Conservation (phyloP, 2,113 vertebrate genomes). For the Cynoglossus semilaevis region DNA sequence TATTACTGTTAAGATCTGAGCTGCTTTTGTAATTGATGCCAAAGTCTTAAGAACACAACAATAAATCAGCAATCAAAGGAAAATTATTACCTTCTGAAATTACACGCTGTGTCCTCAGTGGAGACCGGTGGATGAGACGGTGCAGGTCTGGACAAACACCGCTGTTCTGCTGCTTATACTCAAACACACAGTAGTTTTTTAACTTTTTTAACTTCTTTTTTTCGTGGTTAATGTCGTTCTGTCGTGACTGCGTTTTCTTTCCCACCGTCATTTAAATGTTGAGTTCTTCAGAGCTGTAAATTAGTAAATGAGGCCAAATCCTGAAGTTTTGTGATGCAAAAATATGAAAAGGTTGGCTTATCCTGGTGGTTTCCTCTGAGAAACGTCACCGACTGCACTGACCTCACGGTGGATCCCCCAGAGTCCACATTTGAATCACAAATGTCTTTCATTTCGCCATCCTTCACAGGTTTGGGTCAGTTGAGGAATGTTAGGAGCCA, state of each 20-base stretch:
- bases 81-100: slow-evolving; percentile 34
- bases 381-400: slow-evolving; percentile 46
- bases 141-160: slow-evolving; percentile 6
- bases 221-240: slow-evolving; percentile 5
- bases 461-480: slow-evolving; percentile 69
- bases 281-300: slow-evolving; percentile 28
- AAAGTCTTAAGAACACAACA: slow-evolving; percentile 28
- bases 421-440: slow-evolving; percentile 74
- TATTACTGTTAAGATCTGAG: slow-evolving; percentile 26
- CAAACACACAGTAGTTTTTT: too few species aligned
- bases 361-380: slow-evolving; percentile 55
- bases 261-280: slow-evolving; percentile 8
- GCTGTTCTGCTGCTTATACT: slow-evolving; percentile 4
- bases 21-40: slow-evolving; percentile 15
- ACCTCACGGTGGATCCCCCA: slow-evolving; percentile 52
- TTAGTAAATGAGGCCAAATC: slow-evolving; percentile 35
- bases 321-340: slow-evolving; percentile 63
- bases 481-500: slow-evolving; percentile 65
- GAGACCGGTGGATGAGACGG: slow-evolving; percentile 11
- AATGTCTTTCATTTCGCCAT: slow-evolving; percentile 65
- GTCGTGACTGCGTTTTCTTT: slow-evolving; percentile 19
- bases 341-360: slow-evolving; percentile 61
- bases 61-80: slow-evolving; percentile 38
- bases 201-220: slow-evolving; percentile 6
- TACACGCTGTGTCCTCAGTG: slow-evolving; percentile 16